These are phyloP conservation scores for Sebastes jordani DNA, from an alignment of 2,797 vertebrate genomes.

Conservation along the genomic window DNA sequence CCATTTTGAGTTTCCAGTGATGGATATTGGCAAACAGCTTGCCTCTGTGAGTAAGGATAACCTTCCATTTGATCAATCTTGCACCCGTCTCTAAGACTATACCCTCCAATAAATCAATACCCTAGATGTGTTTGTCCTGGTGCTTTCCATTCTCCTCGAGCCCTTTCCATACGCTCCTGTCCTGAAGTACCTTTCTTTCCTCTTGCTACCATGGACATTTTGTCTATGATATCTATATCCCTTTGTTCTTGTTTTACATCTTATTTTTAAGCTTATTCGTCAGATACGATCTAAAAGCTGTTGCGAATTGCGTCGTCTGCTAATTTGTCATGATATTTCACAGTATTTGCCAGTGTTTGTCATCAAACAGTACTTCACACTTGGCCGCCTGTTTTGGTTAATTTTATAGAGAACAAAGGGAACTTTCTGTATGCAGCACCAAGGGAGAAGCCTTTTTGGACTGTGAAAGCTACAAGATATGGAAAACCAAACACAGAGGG, in stretches of 20 bases:
- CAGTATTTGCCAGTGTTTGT: conserved; percentile 63
- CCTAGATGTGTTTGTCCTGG: conserved; percentile 77
- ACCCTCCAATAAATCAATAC: conserved; percentile 83
- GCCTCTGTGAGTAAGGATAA: conserved; percentile 84
- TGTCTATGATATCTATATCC: conserved; percentile 33
- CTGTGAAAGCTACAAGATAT: conserved; percentile 55
- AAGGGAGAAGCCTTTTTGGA: conserved; percentile 53
- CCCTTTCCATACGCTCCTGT: conserved; percentile 29
- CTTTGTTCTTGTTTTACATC: conserved; percentile 47
- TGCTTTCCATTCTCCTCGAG: conserved; percentile 69
- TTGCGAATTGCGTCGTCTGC: conserved; percentile 34
- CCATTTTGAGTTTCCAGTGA: conserved; percentile 80
- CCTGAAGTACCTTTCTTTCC: conserved; percentile 34
- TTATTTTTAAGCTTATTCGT: conserved; percentile 44
- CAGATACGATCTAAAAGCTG: conserved; percentile 42
- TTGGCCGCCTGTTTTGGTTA: conserved; percentile 58
- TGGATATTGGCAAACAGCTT: conserved; percentile 86
- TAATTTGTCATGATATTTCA: conserved; percentile 63
- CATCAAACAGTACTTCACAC: conserved; percentile 64
- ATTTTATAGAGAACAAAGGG: conserved; percentile 62
- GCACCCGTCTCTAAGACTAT: conserved; percentile 81
- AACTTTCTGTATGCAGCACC: conserved; percentile 38
- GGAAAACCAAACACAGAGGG: conserved; percentile 54
- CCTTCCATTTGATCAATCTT: conserved; percentile 84
- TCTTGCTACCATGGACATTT: conserved; percentile 12